Evolutionary conservation across 2,113 vertebrate genomes (phyloP), one percentile per base, ranked within the genome.

Genomic region (Petaurus breviceps): DNA sequence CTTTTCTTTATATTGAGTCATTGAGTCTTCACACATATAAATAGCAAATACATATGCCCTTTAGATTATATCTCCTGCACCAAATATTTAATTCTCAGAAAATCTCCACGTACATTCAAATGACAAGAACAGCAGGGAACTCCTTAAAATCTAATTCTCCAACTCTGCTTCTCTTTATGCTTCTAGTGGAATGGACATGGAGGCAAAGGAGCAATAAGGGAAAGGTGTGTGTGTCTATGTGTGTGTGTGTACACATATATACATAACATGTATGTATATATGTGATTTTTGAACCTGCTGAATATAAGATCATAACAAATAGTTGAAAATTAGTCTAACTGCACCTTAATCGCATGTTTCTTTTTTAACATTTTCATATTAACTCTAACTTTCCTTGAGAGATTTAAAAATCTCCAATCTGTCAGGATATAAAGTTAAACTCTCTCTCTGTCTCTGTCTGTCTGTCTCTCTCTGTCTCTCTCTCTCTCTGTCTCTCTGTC

Each of bases 241-340:
- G 2, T 4, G 47, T 49, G 47, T 51, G 9, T 51, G 51, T 11
- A 11, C 50, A 51, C 7, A 51, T 51, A 51, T 51, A 51, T 51
- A 51, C 50, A 51, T 51, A 51, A 51, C 10, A 51, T 51, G 50
- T 4, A 55, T 52, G 16, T 19, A 3, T 52, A 55, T 25, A 55
- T 55, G 25, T 24, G 54, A 68, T 68, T 26, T 26, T 37, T 68
- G 28, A 68, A 95, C 95, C 94, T 54, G 90, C 53, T 93, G 93
- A 96, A 89, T 47, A 90, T 43, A 92, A 93, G 12, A 54, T 50
- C 1, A 54, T 9, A 96, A 91, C 3, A 94, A 28, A 96, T 93
- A 95, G 95, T 89, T 26, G 10, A 92, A 8, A 26, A 92, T 94
- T 94, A 37, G 55, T 91, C 0, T 77, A 61, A 90, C 1, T 90